These are phyloP conservation scores for Serrognathus titanus DNA, from an alignment of 2,888 invertebrate genomes.

Conservation along the genomic window DNA sequence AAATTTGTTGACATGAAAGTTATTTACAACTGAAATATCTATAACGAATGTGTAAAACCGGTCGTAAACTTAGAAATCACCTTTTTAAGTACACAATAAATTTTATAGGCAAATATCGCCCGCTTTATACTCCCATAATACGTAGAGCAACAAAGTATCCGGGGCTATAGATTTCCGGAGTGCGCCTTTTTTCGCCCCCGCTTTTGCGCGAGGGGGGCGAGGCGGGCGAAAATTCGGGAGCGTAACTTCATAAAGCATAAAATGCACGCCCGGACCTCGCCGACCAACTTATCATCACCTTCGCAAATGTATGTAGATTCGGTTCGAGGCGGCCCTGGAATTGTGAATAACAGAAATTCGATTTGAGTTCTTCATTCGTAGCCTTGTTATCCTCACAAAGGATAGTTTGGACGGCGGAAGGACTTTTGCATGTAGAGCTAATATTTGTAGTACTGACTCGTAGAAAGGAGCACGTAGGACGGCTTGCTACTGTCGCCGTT, in stretches of 20 bases:
- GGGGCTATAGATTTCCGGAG: conserved; percentile 14
- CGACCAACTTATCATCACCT: conserved; percentile 36
- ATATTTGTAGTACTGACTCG: conserved; percentile 30
- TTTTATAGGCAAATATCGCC: conserved; percentile 37
- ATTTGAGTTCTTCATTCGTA: conserved; percentile 46
- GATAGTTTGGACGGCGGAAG: conserved; percentile 36
- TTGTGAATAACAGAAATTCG: conserved; percentile 45
- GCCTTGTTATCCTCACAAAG: conserved; percentile 46
- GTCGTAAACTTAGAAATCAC: conserved; percentile 34
- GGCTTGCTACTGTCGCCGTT: background rate
- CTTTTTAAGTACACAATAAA: conserved; percentile 38
- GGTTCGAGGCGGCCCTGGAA: conserved; percentile 34
- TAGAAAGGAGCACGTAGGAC: conserved; percentile 18
- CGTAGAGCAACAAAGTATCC: conserved; percentile 25
- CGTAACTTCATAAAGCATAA: conserved; percentile 39
- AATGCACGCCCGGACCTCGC: conserved; percentile 31
- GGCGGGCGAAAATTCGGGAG: conserved; percentile 15
- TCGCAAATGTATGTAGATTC: conserved; percentile 47
- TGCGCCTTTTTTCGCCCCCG: conserved; percentile 14
- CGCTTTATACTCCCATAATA: conserved; percentile 25
- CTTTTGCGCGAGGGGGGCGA: no score
- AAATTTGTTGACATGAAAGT: conserved; percentile 34
- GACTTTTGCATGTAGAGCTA: conserved; percentile 43
- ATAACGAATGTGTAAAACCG: conserved; percentile 35
- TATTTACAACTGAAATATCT: conserved; percentile 28